Base-by-base conservation (phyloP, 2,113 vertebrate genomes). In the Arizona elegans region DNA sequence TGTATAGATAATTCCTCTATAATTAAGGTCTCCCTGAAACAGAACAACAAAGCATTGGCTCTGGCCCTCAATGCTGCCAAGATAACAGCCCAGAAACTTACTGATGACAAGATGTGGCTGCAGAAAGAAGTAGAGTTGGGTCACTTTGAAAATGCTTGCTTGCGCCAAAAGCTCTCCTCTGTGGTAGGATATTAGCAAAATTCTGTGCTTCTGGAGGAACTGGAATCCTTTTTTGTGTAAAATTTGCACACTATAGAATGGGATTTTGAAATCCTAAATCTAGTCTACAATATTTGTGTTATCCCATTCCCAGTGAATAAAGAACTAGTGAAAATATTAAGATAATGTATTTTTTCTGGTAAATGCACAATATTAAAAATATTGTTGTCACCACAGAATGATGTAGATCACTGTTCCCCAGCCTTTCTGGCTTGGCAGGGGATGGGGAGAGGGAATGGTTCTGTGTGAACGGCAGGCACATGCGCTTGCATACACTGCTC, bases 11-110 rank as follows among this genome's bases (percentile, higher is more conserved):
- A 98, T 29, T 98, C 98, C 5, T 99, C 98, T 56, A 98, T 96
- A 94, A 96, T 98, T 94, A 98, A 98, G 94, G 81, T 98, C 12
- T 98, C 98, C 29, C 92, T 99, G 56, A 98, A 98, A 96, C 98
- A 96, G 93, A 99, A 98, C 96, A 99, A 99, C 94, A 98, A 98
- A 96, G 98, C 98, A 0, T 89, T 99, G 90, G 98, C 98, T 21
- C 53, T 97, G 33, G 98, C 98, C 43, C 95, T 99, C 90, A 97
- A 94, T 86, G 97, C 95, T 0, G 97, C 98, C 92, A 98, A 97
- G 95, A 95, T 97, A 90, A 97, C 96, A 52, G 96, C 94, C 47
- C 96, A 97, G 89, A 96, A 96, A 50, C 96, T 98, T 91, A 95
- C 97, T 59, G 95, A 93, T 86, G 98, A 98, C 87, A 97, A 96